Percentiles rank a stretch among this genome's conserved stretches.
These are phyloP conservation scores for Picathartes gymnocephalus DNA, from an alignment of 2,113 vertebrate species.

Conservation along the genomic window DNA sequence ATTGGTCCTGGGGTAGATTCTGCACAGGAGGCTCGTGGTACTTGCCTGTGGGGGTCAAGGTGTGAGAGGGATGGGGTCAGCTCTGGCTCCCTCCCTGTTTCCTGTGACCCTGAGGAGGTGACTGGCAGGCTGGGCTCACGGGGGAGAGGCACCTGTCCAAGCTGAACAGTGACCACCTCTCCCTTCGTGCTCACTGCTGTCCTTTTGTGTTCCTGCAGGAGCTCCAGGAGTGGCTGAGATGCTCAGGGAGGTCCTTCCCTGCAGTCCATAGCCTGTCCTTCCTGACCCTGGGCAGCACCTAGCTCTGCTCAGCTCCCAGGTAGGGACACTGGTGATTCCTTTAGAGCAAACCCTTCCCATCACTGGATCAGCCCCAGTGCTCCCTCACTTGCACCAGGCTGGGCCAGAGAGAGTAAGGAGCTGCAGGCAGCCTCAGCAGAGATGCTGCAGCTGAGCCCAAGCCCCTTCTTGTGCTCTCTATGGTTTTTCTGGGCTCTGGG, in stretches of 20 bases:
- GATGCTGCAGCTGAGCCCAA: background rate
- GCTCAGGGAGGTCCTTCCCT: background rate
- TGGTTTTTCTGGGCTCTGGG: background rate
- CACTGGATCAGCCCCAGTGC: background rate
- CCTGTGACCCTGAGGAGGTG: background rate
- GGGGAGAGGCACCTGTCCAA: background rate
- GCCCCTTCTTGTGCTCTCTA: background rate
- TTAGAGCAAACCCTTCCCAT: background rate
- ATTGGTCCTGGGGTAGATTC: background rate
- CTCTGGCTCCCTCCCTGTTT: background rate
- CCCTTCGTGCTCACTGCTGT: background rate
- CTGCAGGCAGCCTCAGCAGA: background rate
- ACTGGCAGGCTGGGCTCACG: background rate
- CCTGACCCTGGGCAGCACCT: background rate
- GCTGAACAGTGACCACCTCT: background rate
- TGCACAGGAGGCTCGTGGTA: background rate
- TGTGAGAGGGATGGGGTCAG: rapidly evolving
- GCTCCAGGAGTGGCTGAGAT: background rate
- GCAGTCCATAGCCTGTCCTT: background rate
- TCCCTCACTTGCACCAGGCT: background rate
- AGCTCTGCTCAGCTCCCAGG: background rate
- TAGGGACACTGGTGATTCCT: background rate
- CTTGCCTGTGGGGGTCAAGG: background rate
- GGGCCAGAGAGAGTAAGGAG: background rate
- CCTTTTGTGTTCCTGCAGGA: background rate